Base-by-base conservation (phyloP, 2,797 vertebrate species). In the Hybognathus amarus region DNA sequence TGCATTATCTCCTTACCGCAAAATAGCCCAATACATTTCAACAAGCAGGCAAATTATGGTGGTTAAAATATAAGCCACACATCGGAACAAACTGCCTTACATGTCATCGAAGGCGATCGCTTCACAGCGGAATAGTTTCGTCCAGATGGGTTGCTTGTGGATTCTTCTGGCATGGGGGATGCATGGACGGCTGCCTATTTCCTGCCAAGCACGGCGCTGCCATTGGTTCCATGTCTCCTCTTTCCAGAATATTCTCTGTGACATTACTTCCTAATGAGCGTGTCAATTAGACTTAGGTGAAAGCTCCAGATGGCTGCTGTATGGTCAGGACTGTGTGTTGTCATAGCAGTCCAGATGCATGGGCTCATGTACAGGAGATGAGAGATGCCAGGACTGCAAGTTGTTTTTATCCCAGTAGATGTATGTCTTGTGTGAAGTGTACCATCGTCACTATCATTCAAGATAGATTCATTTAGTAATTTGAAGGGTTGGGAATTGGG, bases 301-400 rank as follows among this genome's bases (percentile, higher is more conserved):
- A 68, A 30, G 30, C 87, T 88, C 80, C 89, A 89, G 89, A 88
- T 89, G 89, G 89, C 80, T 75, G 40, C 69, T 86, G 77, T 80
- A 87, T 79, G 77, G 68, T 24, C 59, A 54, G 74, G 63, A 5
- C 63, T 86, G 88, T 79, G 79, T 83, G 54, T 77, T 80, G 80
- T 83, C 82, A 75, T 42, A 56, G 61, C 82, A 66, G 77, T 76
- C 88, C 88, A 89, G 88, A 86, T 86, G 86, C 80, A 66, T 52
- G 70, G 78, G 59, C 82, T 76, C 59, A 73, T 67, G 50, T 68
- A 70, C 40, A 11, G 33, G 79, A 84, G 74, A 68, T 69, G 70
- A 85, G 82, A 66, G 64, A 30, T 75, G 74, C 52, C 69, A 71
- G 33, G 47, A 71, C 33, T 78, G 20, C 6, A 73, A 59, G 75